Base-by-base conservation (phyloP, 2,797 vertebrate species). In the Xerus rutilus region DNA sequence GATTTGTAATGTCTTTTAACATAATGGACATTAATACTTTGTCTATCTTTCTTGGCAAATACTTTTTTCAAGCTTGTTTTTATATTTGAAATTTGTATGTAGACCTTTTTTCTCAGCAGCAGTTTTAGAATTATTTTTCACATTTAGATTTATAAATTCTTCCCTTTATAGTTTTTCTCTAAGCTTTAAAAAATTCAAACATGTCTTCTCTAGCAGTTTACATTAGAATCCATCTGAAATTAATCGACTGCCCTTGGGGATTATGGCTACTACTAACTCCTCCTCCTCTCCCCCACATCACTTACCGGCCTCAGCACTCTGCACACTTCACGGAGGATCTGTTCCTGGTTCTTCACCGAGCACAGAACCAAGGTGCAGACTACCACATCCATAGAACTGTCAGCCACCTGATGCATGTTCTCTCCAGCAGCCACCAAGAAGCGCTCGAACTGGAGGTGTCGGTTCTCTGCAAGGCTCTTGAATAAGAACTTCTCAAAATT, bases 281-380 rank as follows among this genome's bases (percentile, higher is more conserved):
- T 28, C 30, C 30, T 4, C 43, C 21, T 13, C 18, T 1, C 18
- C 5, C 15, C 2, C 10, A 11, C 9, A 0, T 15, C 17, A 99
- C 99, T 99, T 97, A 99, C 99, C 39, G 99, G 99, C 74, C 98
- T 98, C 70, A 99, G 99, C n/a, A 99, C 98, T 5, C 99, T 97
- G 32, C 88, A 89, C 0, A 64, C 97, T 91, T 99, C 99, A 4
- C 88, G 96, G 65, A 99, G 97, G 39, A 99, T 98, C 64, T 89
- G 78, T 2, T 95, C 72, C 0, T 98, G 64, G 20, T 94, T 97
- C 0, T 3, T 0, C 47, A 99, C 99, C 0, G 99, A 98, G 98
- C 99, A 99, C 17, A 99, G 99, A 25, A 99, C 99, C 93, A 99
- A 95, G 0, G 99, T 99, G 92, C 98, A 98, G 39, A 99, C 97